phyloP scores from a whole-genome alignment of 2,888 invertebrate genomes.

The Artemia sinica region DNA sequence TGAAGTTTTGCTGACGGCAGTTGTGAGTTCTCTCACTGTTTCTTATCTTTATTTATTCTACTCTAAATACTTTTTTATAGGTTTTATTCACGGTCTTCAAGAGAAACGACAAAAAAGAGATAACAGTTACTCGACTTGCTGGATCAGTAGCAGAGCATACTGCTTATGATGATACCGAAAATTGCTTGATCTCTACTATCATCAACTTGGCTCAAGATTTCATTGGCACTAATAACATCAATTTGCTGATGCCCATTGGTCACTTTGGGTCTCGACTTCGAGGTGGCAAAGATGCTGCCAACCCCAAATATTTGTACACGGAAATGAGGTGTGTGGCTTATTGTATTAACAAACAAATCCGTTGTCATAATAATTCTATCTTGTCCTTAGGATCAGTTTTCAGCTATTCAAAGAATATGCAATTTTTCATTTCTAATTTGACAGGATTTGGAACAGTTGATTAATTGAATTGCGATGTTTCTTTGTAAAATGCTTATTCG shows the following conservation, averaged over 20 bases:
- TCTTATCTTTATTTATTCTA: not conserved
- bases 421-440: too few relatives aligned
- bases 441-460: too few relatives aligned
- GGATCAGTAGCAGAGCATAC: constrained; percentile 94
- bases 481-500: too few relatives aligned
- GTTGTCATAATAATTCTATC: too few relatives aligned
- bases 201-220: constrained; percentile 94
- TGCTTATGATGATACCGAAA: constrained; percentile 96
- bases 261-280: constrained; percentile 78
- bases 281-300: constrained; percentile 93
- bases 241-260: constrained; percentile 80
- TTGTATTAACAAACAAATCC: too few relatives aligned
- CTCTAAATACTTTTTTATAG: constrained; percentile 29
- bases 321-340: constrained; percentile 37
- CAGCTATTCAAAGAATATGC: too few relatives aligned
- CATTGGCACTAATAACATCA: constrained; percentile 95
- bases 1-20: too few relatives aligned
- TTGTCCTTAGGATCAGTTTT: too few relatives aligned
- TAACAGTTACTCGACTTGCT: constrained; percentile 92
- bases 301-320: constrained; percentile 96
- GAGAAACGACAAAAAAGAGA: constrained; percentile 81
- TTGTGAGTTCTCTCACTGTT: not conserved
- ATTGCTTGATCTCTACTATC: constrained; percentile 81
- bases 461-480: too few relatives aligned
- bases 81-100: constrained; percentile 89